A percentile compares a stretch with the other conserved stretches of the same genome.
Evolutionary conservation across 2,113 vertebrate genomes (phyloP).

Genomic region (Arizona elegans): DNA sequence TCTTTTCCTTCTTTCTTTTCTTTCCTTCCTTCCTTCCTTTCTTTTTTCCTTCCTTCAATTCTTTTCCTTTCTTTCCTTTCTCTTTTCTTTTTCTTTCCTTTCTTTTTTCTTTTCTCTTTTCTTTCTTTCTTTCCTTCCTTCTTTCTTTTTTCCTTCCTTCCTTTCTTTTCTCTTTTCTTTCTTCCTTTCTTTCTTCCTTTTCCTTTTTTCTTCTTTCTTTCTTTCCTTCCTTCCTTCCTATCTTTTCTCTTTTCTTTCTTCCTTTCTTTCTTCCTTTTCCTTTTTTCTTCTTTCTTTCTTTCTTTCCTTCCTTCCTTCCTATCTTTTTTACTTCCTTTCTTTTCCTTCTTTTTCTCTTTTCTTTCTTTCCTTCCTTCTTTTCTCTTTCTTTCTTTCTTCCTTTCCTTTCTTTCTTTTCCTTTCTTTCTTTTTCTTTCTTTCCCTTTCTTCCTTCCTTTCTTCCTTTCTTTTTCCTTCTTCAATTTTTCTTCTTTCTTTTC

Average conservation of each 20-base stretch:
- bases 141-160: no score
- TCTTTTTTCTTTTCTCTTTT: no score
- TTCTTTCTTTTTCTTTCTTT: background rate
- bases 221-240: background rate
- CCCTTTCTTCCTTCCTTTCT: no score
- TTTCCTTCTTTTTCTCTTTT: no score
- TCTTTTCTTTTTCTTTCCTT: no score
- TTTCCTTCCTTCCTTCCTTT: background rate
- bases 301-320: background rate
- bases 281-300: background rate
- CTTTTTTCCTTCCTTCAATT: background rate
- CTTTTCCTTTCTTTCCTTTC: no score
- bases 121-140: background rate
- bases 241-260: no score
- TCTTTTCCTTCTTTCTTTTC: background rate
- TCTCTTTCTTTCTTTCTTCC: background rate
- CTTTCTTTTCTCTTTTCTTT: no score
- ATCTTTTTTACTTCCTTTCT: background rate
- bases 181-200: background rate
- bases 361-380: background rate
- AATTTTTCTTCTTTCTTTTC: rapidly evolving
- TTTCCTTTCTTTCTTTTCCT: background rate
- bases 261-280: background rate
- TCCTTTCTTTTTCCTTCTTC: no score
- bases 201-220: no score